Evolutionary conservation across 1,140 invertebrate genomes (phyloP), one percentile per base, ranked within the genome.

Genomic region (Cataglyphis hispanica): DNA sequence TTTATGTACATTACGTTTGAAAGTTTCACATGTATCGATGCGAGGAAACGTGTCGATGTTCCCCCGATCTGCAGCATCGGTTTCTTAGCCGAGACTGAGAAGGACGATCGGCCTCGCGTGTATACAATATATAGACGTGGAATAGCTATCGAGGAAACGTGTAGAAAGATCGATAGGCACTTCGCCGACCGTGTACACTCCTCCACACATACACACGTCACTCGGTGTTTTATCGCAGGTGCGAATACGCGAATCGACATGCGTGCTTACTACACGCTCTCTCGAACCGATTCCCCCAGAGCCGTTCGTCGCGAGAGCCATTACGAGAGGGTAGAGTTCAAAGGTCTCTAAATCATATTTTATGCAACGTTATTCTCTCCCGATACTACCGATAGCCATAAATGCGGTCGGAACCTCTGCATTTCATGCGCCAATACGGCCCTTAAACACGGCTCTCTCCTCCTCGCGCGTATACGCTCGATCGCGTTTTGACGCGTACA

Each of bases 271-370:
- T 25, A n/a, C 31, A 27, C 61, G 66, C 31, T 74, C 43, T 80
- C 53, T 50, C 81, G 60, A 50, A 58, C 37, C 60, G 72, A 85
- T 64, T 63, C 31, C 13, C 46, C 72, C 61, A 25, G 72, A 22
- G 72, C 58, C 67, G 76, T 67, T 43, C 67, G 76, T 67, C n/a
- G 37, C n/a, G 25, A 31, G 0, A 40, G 37, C 37, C 11, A 58
- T 80, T 66, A 46, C 11, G 66, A 22, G 76, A 46, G 27, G 27
- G 22, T 19, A 56, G 67, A 58, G 90, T 93, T 91, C 90, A 92
- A 91, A 93, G 91, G 87, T 92, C 92, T 88, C 84, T 93, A 91
- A 93, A 92, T 92, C 90, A 92, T 93, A 90, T 91, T 90, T 90
- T 92, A 91, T 89, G 91, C 89, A 91, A 89, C 89, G 88, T 91